Percentiles rank a stretch among this genome's conserved stretches.
These are phyloP conservation scores for Synanthedon formicaeformis DNA, from an alignment of 2,888 invertebrate species.

Conservation along the genomic window DNA sequence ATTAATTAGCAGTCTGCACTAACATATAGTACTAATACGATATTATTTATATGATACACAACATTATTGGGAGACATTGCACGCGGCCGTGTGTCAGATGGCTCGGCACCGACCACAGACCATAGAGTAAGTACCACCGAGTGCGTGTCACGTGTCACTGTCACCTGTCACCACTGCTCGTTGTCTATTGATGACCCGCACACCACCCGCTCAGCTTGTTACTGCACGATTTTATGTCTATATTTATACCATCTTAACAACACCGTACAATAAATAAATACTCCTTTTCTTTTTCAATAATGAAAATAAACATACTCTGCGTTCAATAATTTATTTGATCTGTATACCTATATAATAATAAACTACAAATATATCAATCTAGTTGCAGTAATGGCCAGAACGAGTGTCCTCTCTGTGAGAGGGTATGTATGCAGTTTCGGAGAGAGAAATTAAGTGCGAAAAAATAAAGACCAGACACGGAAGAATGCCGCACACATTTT, in stretches of 20 bases:
- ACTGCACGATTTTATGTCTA: conserved; percentile 28
- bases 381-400: conserved; percentile 41
- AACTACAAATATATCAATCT: conserved; percentile 23
- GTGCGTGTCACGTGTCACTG: conserved; percentile 14
- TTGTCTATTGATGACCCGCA: neutral
- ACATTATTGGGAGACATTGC: conserved; percentile 49
- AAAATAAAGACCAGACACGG: conserved; percentile 21
- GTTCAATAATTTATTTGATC: conserved; percentile 56
- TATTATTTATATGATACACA: conserved; percentile 48
- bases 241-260: conserved; percentile 13
- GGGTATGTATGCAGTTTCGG: too few relatives aligned
- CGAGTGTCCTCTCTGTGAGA: conserved; percentile 10
- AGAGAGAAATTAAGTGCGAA: conserved; percentile 48
- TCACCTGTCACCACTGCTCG: neutral
- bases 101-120: conserved; percentile 21
- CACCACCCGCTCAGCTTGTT: neutral
- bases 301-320: conserved; percentile 50
- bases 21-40: conserved; percentile 55
- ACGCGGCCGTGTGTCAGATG: conserved; percentile 36
- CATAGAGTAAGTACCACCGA: conserved; percentile 51
- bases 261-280: conserved; percentile 50
- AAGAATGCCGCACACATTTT: conserved; percentile 52
- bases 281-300: conserved; percentile 34
- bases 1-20: conserved; percentile 18
- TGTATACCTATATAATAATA: conserved; percentile 30